Conservation (phyloP, 2,113 vertebrate species). For the Dipodomys spectabilis region DNA sequence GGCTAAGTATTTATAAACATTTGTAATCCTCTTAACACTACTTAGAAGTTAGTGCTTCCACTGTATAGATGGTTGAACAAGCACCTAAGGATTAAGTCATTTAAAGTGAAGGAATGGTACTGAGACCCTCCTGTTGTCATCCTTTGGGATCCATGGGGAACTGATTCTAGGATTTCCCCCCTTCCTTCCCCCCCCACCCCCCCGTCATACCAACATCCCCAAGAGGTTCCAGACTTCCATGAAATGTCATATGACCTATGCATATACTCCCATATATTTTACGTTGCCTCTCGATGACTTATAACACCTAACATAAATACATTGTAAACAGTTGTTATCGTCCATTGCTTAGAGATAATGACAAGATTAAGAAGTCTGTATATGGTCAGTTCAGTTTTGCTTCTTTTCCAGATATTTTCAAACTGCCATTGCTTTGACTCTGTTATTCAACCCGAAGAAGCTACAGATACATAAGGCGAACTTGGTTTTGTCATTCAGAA, state of each 20-base stretch:
- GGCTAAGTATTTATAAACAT: background rate
- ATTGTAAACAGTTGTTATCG: background rate
- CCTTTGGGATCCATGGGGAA: background rate
- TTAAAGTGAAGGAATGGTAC: background rate
- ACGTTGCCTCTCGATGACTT: background rate
- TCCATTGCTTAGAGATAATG: background rate
- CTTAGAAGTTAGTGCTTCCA: background rate
- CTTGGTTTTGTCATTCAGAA: too few relatives aligned
- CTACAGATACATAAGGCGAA: too few relatives aligned
- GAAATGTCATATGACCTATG: background rate
- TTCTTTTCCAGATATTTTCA: too few relatives aligned
- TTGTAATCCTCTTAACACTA: conserved; percentile 18
- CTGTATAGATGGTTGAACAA: background rate
- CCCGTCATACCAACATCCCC: background rate
- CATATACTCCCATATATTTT: background rate
- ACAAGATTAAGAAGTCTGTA: background rate
- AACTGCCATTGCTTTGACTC: background rate
- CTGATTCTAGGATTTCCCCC: background rate
- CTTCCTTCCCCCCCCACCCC: too few relatives aligned
- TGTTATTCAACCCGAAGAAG: background rate
- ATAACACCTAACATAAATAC: background rate
- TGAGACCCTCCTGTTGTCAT: background rate
- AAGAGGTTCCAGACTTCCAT: background rate
- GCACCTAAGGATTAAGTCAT: background rate
- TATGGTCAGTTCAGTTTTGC: background rate